Percentiles rank a stretch among this genome's conserved stretches.
Evolutionary conservation across 2,888 invertebrate species (phyloP).

Genomic region (Lepidochitona cinerea): DNA sequence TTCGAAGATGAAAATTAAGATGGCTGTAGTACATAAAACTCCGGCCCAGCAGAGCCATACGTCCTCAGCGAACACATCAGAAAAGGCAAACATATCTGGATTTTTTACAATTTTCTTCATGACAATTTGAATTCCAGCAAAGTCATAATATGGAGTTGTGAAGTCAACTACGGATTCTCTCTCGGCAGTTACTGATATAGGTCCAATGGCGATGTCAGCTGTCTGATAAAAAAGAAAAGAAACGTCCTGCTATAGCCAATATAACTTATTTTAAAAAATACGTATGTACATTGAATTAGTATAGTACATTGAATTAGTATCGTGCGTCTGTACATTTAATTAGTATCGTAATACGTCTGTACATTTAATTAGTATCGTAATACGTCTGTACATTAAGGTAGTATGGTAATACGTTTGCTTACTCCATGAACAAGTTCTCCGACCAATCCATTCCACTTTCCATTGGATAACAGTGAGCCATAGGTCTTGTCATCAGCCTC

Average conservation of each 20-base stretch:
- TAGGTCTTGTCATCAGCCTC: constrained; percentile 78
- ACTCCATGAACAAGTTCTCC: constrained; percentile 87
- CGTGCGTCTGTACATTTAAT: too few relatives aligned
- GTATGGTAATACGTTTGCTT: constrained; percentile 67
- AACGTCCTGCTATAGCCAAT: too few relatives aligned
- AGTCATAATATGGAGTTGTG: constrained; percentile 91
- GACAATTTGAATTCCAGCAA: constrained; percentile 91
- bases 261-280: too few relatives aligned
- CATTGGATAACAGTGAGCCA: constrained; percentile 78
- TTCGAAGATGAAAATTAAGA: constrained; percentile 91
- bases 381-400: too few relatives aligned
- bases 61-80: constrained; percentile 89
- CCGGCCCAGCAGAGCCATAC: constrained; percentile 87
- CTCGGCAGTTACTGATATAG: constrained; percentile 91
- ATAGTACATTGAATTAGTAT: too few relatives aligned
- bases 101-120: constrained; percentile 86
- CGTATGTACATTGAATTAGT: too few relatives aligned
- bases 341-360: too few relatives aligned
- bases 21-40: constrained; percentile 84
- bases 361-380: too few relatives aligned
- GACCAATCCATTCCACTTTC: constrained; percentile 87
- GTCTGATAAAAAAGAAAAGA: too few relatives aligned
- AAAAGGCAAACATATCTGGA: constrained; percentile 91
- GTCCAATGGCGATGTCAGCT: constrained; percentile 86
- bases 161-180: constrained; percentile 92